These are phyloP conservation scores for Rousettus leschenaultii DNA, from an alignment of 2,113 vertebrate genomes.

Conservation along the genomic window DNA sequence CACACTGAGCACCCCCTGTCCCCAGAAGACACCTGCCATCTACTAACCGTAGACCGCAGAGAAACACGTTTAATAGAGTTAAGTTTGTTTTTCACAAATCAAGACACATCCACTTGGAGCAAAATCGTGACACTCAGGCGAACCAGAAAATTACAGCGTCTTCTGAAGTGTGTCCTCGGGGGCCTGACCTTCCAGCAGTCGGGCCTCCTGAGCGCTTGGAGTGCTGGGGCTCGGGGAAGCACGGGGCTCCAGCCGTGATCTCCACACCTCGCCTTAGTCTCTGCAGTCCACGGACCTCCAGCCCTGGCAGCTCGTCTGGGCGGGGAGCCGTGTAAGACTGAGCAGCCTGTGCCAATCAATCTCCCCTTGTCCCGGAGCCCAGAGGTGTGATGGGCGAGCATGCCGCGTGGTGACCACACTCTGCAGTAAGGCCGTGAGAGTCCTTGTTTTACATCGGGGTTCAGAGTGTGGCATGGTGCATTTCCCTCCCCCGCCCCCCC, in stretches of 20 bases:
- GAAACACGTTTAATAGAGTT: not conserved
- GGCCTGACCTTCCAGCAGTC: not conserved
- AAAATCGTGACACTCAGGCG: not conserved
- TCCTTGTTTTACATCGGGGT: not conserved
- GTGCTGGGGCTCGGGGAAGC: not conserved
- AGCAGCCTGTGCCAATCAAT: not conserved
- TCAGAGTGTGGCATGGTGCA: not conserved
- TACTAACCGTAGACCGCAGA: not conserved
- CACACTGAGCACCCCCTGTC: accelerated
- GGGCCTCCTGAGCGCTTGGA: not conserved
- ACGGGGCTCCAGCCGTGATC: not conserved
- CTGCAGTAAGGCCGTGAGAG: not conserved
- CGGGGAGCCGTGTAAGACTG: not conserved
- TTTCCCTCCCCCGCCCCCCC: no score
- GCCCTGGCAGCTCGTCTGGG: not conserved
- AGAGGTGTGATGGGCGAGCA: accelerated
- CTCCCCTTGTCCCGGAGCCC: not conserved
- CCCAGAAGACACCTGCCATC: not conserved
- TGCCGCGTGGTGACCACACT: accelerated
- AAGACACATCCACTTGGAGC: not conserved
- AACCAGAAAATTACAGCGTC: not conserved
- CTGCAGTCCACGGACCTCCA: not conserved
- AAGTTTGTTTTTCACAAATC: slow-evolving; percentile 37
- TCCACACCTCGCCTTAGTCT: accelerated
- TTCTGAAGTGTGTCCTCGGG: not conserved